Percentiles rank a stretch among this genome's conserved stretches.
Evolutionary conservation across 37 sponge, comb jelly and placozoan genomes (phyloP).

Genomic region (Eunapius fragilis): DNA sequence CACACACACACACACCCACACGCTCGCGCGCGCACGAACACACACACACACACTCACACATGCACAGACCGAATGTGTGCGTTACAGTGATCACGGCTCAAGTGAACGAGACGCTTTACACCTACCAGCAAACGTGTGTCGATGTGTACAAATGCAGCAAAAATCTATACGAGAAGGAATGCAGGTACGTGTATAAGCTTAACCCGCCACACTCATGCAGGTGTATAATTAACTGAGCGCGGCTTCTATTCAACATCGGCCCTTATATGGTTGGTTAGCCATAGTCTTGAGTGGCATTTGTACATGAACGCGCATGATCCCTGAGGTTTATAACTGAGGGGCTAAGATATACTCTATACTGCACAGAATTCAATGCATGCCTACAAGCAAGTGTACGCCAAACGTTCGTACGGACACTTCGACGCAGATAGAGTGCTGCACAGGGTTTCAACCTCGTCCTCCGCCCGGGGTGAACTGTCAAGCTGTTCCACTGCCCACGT

Average conservation of each 20-base stretch:
- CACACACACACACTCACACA: too few relatives aligned
- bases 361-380: too few relatives aligned
- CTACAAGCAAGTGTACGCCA: not conserved
- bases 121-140: constrained; percentile 25
- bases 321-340: too few relatives aligned
- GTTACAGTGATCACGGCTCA: not conserved
- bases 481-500: not conserved
- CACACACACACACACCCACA: too few relatives aligned
- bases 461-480: not conserved
- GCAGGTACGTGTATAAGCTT: constrained; percentile 6
- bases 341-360: too few relatives aligned
- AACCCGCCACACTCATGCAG: too few relatives aligned
- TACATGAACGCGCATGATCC: not conserved
- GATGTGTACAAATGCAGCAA: constrained; percentile 6
- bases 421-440: constrained; percentile 32
- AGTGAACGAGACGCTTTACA: constrained; percentile 21
- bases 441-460: constrained; percentile 28
- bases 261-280: too few relatives aligned
- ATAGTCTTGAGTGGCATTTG: too few relatives aligned
- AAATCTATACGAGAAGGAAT: constrained; percentile 1
- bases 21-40: too few relatives aligned
- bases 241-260: too few relatives aligned
- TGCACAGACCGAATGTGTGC: constrained; percentile 41
- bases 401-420: not conserved
- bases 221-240: too few relatives aligned